Conservation (phyloP, 2,113 vertebrate genomes). For the Passer domesticus region DNA sequence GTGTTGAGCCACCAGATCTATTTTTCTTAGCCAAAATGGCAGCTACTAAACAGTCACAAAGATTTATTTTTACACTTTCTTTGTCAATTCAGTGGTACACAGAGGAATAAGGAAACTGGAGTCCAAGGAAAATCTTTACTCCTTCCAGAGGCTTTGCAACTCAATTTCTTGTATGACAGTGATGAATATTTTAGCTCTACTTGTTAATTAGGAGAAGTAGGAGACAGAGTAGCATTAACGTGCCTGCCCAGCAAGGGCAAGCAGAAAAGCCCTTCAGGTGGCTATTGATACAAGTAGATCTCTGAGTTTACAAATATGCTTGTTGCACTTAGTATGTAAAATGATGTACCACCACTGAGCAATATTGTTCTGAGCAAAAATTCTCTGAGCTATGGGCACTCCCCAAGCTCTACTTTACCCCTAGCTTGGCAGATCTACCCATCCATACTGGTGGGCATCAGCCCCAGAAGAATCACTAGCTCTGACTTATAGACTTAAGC, state of each 20-base stretch:
- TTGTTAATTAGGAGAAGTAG: neutral
- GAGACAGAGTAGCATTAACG: neutral
- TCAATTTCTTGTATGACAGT: neutral
- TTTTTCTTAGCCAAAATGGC: neutral
- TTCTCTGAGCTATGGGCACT: neutral
- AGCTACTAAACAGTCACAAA: neutral
- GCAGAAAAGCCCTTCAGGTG: neutral
- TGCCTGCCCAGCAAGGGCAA: neutral
- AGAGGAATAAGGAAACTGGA: neutral
- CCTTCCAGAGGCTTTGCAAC: neutral
- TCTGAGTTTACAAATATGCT: neutral
- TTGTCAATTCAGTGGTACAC: neutral
- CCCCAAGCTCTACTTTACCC: neutral
- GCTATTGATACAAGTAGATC: neutral
- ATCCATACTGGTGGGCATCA: accelerated
- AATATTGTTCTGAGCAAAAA: neutral
- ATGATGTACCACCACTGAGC: neutral
- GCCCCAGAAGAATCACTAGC: neutral
- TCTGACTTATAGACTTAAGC: neutral
- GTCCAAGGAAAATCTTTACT: neutral
- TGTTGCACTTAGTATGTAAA: neutral
- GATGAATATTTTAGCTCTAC: neutral
- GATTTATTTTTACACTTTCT: neutral
- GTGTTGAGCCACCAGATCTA: neutral
- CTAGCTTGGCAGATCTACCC: neutral